Percentiles rank a stretch among this genome's conserved stretches.
These are phyloP conservation scores for Eristalinus sepulchralis DNA, from an alignment of 2,888 invertebrate genomes.

Conservation along the genomic window DNA sequence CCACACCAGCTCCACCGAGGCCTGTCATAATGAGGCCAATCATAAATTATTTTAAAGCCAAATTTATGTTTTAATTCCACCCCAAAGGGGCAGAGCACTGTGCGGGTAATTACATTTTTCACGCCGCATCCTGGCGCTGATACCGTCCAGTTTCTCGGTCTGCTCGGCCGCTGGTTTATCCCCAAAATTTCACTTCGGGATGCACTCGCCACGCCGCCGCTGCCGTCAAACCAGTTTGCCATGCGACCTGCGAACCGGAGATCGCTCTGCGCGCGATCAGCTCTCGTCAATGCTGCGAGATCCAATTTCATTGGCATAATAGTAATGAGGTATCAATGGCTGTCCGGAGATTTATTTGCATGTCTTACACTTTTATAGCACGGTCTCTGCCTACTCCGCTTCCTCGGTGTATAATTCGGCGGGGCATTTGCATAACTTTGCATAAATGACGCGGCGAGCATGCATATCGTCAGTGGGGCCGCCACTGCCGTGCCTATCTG, in stretches of 20 bases:
- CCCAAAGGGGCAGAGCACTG: slow-evolving; percentile 30
- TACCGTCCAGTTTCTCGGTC: neutral
- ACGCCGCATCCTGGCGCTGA: slow-evolving; percentile 13
- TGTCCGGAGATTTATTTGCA: slow-evolving; percentile 23
- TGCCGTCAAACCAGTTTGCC: slow-evolving; percentile 9
- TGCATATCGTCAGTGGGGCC: neutral
- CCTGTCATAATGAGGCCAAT: slow-evolving; percentile 68
- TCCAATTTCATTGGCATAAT: slow-evolving; percentile 30
- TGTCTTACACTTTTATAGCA: slow-evolving; percentile 16
- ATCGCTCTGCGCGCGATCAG: neutral
- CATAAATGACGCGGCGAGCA: slow-evolving; percentile 28
- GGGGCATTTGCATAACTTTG: slow-evolving; percentile 35
- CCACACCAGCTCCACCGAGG: slow-evolving; percentile 19
- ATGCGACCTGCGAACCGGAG: neutral
- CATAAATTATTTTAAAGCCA: slow-evolving; percentile 67
- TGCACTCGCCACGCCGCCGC: neutral
- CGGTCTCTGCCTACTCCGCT: neutral
- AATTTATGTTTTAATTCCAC: slow-evolving; percentile 68
- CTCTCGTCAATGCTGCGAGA: neutral
- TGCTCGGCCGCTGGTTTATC: neutral
- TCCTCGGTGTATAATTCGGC: slow-evolving; percentile 18
- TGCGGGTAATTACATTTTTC: slow-evolving; percentile 41
- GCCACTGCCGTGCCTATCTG: neutral
- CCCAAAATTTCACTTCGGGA: neutral
- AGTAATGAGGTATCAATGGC: slow-evolving; percentile 23